Evolutionary conservation across 2,797 vertebrate species (phyloP).

Genomic region (Chelonia mydas): DNA sequence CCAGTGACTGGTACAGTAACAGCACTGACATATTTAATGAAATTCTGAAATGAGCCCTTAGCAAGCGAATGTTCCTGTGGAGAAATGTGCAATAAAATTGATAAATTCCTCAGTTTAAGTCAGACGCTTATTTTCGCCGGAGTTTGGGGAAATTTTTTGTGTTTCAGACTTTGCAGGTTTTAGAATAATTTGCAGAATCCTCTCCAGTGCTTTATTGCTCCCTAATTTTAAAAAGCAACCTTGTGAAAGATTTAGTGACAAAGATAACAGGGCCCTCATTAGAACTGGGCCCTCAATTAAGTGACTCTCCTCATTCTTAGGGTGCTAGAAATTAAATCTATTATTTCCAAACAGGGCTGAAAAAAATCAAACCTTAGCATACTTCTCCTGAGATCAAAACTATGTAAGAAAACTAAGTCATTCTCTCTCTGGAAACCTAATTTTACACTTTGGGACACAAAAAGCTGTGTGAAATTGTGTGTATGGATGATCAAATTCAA

Average conservation of each 20-base stretch:
- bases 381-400: not conserved
- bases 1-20: not conserved
- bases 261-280: not conserved
- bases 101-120: not conserved
- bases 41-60: not conserved
- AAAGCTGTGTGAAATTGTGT: not conserved
- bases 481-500: rapidly evolving
- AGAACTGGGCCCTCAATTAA: not conserved
- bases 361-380: not conserved
- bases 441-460: not conserved
- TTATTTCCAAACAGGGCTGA: not conserved
- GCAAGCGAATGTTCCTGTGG: not conserved
- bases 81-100: not conserved
- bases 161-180: not conserved
- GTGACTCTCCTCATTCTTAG: not conserved
- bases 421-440: not conserved
- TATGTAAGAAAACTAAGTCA: not conserved
- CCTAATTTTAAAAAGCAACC: not conserved
- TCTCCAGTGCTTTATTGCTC: not conserved
- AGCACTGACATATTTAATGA: not conserved
- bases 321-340: not conserved
- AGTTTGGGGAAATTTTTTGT: not conserved
- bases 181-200: not conserved
- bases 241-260: not conserved
- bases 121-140: not conserved